Evolutionary conservation across 2,888 invertebrate genomes (phyloP), one percentile per base, ranked within the genome.

Genomic region (Drosophila neonasuta): DNA sequence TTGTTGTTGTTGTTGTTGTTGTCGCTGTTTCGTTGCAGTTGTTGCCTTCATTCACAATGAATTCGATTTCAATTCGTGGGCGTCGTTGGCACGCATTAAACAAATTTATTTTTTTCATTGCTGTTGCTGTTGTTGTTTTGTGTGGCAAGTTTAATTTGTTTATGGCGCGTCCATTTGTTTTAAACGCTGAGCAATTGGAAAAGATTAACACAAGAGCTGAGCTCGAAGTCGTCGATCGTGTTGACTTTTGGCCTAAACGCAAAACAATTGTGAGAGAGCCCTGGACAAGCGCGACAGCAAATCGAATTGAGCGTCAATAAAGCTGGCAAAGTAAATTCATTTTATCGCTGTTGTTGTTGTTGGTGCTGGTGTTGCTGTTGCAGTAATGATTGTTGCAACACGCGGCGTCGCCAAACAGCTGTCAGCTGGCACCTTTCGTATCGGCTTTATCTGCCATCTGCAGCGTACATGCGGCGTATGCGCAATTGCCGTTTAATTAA

Each of bases 401-500:
- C 77, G 69, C 61, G 61, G 74, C 70, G 74, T 74, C 59, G 79
- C 68, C 71, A 79, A 84, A 84, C 82, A 82, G 85, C 85, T 82
- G 82, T 84, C 82, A 81, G 74, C 80, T 84, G 85, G 77, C 84
- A 79, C 80, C 80, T 72, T 61, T 68, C 60, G 61, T 36, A 61
- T 59, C 68, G 76, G 74, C 60, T 65, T 80, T 81, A 85, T 80
- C 82, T 74, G 61, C 58, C 72, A 81, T 80, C 80, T 66, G 54
- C 80, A 68, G 49, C 64, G 77, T 64, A 68, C 78, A 85, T 73
- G 80, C 79, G 77, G 80, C 85, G 82, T 82, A 85, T 83, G 84
- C 84, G 81, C 81, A 77, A 83, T 85, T 85, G 83, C 80, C 85
- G 75, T 83, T 83, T 83, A 83, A 83, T 83, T 83, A 83, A 83